Conservation (phyloP, 1,140 invertebrate species). For the Solenopsis fugax region DNA sequence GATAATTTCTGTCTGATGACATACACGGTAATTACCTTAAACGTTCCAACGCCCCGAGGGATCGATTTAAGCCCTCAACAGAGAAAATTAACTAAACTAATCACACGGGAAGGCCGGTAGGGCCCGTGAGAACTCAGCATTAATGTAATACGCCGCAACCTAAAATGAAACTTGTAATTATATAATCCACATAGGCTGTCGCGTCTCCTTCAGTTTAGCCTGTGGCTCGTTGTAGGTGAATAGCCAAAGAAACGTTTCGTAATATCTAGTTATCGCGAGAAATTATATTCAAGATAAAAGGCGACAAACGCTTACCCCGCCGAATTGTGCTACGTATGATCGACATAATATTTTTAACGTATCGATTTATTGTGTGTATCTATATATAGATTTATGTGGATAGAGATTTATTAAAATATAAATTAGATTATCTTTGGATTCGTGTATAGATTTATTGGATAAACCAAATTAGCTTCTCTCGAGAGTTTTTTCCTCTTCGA, state of each 20-base stretch:
- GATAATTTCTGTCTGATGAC: conserved; percentile 2
- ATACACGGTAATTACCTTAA: conserved; percentile 1
- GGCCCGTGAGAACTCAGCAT: conserved; percentile 15
- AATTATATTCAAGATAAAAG: not conserved
- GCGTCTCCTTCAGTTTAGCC: not conserved
- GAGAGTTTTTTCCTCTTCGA: conserved; percentile 9
- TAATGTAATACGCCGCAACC: conserved; percentile 44
- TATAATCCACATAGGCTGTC: not conserved
- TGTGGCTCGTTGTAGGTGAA: not conserved
- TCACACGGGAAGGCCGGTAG: conserved; percentile 27
- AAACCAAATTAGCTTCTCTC: conserved; percentile 18
- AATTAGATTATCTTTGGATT: not conserved
- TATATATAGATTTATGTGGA: not conserved
- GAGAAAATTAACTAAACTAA: conserved; percentile 52
- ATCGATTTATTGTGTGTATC: not conserved
- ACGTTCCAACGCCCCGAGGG: conserved; percentile 16
- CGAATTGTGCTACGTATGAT: not conserved
- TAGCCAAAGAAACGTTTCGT: not conserved
- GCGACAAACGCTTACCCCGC: not conserved
- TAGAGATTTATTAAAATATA: not conserved
- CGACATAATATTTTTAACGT: not conserved
- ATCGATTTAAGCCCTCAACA: conserved; percentile 40
- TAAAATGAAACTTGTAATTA: conserved; percentile 51
- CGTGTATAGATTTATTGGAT: not conserved
- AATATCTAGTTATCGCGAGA: not conserved